Evolutionary conservation across 2,888 invertebrate species (phyloP).

Genomic region (Drosophila maculinotata): DNA sequence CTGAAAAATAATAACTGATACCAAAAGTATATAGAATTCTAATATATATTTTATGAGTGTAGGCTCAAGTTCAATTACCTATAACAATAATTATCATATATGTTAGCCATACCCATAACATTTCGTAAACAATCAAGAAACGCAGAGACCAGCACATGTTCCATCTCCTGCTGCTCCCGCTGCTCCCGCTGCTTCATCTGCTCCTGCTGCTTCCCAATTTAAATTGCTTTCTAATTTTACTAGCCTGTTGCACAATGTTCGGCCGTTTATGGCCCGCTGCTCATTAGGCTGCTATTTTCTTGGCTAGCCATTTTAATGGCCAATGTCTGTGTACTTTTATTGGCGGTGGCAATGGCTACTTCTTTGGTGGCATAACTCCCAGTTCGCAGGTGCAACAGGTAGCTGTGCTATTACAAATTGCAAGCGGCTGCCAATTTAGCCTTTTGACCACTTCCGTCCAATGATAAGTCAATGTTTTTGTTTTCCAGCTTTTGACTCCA

Average conservation of each 20-base stretch:
- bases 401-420: conserved; percentile 58
- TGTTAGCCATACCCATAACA: conserved; percentile 62
- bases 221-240: conserved; percentile 80
- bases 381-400: conserved; percentile 63
- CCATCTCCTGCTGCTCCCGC: background rate
- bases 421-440: conserved; percentile 46
- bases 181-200: too few relatives aligned
- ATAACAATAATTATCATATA: conserved; percentile 72
- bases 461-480: conserved; percentile 16
- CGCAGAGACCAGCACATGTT: conserved; percentile 1
- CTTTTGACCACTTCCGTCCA: conserved; percentile 41
- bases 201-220: conserved; percentile 49
- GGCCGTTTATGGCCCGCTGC: conserved; percentile 74
- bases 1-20: too few relatives aligned
- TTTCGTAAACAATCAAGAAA: conserved; percentile 59
- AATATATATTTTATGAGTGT: too few relatives aligned
- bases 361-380: conserved; percentile 57
- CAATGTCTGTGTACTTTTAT: conserved; percentile 37
- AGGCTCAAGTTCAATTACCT: conserved; percentile 44
- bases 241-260: conserved; percentile 66
- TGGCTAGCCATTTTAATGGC: conserved; percentile 56
- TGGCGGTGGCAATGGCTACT: conserved; percentile 34
- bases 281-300: conserved; percentile 64
- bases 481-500: conserved; percentile 7
- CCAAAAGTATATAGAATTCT: too few relatives aligned